A percentile compares a stretch with the other conserved stretches of the same genome.
Conservation (phyloP, 2,797 vertebrate genomes). For the Dryobates pubescens region DNA sequence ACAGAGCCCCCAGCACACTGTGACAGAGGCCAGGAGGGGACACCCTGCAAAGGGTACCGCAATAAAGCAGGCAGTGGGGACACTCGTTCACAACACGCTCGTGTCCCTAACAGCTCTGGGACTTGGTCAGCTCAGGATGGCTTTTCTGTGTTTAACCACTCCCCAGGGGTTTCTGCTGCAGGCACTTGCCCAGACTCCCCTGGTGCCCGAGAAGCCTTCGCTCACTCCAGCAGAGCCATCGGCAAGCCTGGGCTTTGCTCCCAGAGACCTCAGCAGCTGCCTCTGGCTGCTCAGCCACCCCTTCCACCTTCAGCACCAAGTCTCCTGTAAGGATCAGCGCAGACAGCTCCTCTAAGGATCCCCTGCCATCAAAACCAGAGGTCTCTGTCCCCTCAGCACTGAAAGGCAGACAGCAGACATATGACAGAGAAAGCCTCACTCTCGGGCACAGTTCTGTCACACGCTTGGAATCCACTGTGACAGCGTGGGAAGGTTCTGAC, state of each 20-base stretch:
- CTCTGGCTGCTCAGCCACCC: neutral
- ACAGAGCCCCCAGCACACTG: neutral
- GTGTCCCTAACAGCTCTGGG: neutral
- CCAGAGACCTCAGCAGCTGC: fast-evolving
- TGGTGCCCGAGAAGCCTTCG: neutral
- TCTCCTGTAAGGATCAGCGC: neutral
- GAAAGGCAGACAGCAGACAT: neutral
- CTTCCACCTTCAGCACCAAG: neutral
- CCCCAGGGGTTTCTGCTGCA: neutral
- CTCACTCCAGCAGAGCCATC: neutral
- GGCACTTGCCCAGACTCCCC: neutral
- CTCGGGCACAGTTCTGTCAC: neutral
- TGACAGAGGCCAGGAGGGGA: neutral
- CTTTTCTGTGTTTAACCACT: neutral
- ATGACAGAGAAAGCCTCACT: neutral
- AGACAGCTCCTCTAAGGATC: neutral
- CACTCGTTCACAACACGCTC: neutral
- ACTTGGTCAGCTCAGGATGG: neutral
- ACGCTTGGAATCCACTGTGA: neutral
- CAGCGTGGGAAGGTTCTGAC: neutral
- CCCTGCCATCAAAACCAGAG: neutral
- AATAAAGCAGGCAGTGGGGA: neutral
- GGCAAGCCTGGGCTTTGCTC: neutral
- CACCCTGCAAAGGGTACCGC: neutral
- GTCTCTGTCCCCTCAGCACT: neutral